Conservation (phyloP, 2,113 vertebrate genomes). For the Amphiprion ocellaris region DNA sequence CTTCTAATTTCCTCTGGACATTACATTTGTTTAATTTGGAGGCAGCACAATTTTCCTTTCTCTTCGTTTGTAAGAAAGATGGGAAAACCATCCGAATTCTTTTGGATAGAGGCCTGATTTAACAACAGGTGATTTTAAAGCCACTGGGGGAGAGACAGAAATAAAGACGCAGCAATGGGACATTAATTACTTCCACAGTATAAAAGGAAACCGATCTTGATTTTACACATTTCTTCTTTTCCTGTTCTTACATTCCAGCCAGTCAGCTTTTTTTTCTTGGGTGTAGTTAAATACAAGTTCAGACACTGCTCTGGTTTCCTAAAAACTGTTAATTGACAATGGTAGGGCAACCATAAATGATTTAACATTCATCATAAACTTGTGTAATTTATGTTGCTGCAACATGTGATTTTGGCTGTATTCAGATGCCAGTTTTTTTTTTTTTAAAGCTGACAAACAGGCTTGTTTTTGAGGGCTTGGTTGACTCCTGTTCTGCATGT, state of each 20-base stretch:
- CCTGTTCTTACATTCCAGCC: slow-evolving; percentile 14
- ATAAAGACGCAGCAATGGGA: slow-evolving; percentile 24
- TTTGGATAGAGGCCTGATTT: not conserved
- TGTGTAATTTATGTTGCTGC: slow-evolving; percentile 34
- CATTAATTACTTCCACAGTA: slow-evolving; percentile 33
- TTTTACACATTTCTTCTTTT: slow-evolving; percentile 39
- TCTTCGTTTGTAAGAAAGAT: slow-evolving; percentile 74
- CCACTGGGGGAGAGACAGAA: slow-evolving; percentile 17
- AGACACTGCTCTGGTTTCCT: slow-evolving; percentile 35
- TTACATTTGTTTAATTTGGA: slow-evolving; percentile 51
- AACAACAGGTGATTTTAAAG: slow-evolving; percentile 56
- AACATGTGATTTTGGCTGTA: slow-evolving; percentile 35
- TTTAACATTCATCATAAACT: slow-evolving; percentile 28
- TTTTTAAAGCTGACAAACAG: slow-evolving; percentile 46
- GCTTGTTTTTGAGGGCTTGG: slow-evolving; percentile 48
- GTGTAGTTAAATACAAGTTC: slow-evolving; percentile 30
- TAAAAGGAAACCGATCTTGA: slow-evolving; percentile 3
- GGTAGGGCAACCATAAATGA: slow-evolving; percentile 55
- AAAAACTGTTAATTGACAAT: slow-evolving; percentile 51
- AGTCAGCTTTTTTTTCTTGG: not conserved
- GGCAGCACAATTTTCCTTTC: slow-evolving; percentile 78
- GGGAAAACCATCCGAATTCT: slow-evolving; percentile 80
- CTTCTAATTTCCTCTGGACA: slow-evolving; percentile 16
- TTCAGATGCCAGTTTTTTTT: slow-evolving; percentile 30
- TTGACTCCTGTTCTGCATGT: slow-evolving; percentile 46